These are phyloP conservation scores for Parelbella ahira DNA, from an alignment of 2,888 invertebrate species.

Conservation along the genomic window DNA sequence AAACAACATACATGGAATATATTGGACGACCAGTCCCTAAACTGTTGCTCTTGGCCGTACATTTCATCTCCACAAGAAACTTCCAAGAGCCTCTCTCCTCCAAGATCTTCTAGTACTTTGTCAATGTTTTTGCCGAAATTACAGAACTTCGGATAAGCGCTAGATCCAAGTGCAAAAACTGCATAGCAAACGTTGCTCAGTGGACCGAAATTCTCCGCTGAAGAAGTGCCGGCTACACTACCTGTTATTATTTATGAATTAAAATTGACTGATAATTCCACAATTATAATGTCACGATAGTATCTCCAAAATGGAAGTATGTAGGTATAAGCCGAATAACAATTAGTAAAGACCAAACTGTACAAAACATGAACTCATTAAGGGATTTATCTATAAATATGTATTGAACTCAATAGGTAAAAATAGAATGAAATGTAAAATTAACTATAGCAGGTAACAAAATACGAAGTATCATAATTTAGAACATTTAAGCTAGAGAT, in stretches of 20 bases:
- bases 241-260: conserved; percentile 56
- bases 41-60: conserved; percentile 96
- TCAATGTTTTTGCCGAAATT: conserved; percentile 96
- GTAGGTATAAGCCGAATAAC: too few species aligned
- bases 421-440: too few species aligned
- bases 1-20: conserved; percentile 90
- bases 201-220: conserved; percentile 91
- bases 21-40: conserved; percentile 92
- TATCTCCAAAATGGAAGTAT: too few species aligned
- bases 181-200: conserved; percentile 95
- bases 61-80: conserved; percentile 95
- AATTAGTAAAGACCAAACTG: too few species aligned
- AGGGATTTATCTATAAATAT: too few species aligned
- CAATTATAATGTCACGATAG: too few species aligned
- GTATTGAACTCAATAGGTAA: too few species aligned
- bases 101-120: conserved; percentile 91
- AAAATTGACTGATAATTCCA: too few species aligned
- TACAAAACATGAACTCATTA: too few species aligned
- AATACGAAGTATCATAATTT: too few species aligned
- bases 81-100: conserved; percentile 91
- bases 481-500: too few species aligned
- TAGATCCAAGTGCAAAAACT: conserved; percentile 96
- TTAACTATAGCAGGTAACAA: too few species aligned
- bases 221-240: conserved; percentile 85
- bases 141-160: conserved; percentile 97